Evolutionary conservation across 2,113 vertebrate genomes (phyloP), one percentile per base, ranked within the genome.

Genomic region (Odontophorus gujanensis): DNA sequence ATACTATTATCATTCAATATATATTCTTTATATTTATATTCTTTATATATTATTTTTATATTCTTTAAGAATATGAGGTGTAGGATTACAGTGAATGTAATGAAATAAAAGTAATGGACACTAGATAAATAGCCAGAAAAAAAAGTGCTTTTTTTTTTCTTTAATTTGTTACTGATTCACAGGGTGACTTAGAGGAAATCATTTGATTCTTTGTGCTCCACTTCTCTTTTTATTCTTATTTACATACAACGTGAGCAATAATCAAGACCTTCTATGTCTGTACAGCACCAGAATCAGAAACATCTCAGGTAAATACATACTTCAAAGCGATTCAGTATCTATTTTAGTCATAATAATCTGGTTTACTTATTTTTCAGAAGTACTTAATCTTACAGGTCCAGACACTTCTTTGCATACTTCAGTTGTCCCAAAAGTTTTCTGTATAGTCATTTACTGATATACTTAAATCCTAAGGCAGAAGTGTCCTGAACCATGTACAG

Each of bases 131-230:
- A 80, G 25, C 85, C 45, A 76, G 75, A 79, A 83, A 74, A 45
- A 45, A 45, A 8, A 57, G 3, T 72, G 36, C 11, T 34, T 50
- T 92, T 85, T 92, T 85, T 92, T 36, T 58, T 82, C 84, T 81
- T 93, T 80, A 50, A 71, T 74, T 50, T 77, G 24, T 19, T 13
- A 25, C 10, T 50, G 50, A 74, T 40, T 18, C 76, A 11, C 8
- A 45, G 36, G n/a, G 30, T 10, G 25, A 76, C 36, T 51, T 79
- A 36, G 69, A 68, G 14, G 25, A 84, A 87, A 75, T 30, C 26
- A 78, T 45, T 80, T 15, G 48, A 57, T 36, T 65, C 21, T 12
- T 86, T 25, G 2, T 28, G 26, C 6, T 91, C 48, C 72, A 34
- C 13, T 76, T 63, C 19, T 58, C 32, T 65, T 75, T 55, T 30